These are phyloP conservation scores for Anolis carolinensis DNA, from an alignment of 2,113 vertebrate genomes.

Conservation along the genomic window DNA sequence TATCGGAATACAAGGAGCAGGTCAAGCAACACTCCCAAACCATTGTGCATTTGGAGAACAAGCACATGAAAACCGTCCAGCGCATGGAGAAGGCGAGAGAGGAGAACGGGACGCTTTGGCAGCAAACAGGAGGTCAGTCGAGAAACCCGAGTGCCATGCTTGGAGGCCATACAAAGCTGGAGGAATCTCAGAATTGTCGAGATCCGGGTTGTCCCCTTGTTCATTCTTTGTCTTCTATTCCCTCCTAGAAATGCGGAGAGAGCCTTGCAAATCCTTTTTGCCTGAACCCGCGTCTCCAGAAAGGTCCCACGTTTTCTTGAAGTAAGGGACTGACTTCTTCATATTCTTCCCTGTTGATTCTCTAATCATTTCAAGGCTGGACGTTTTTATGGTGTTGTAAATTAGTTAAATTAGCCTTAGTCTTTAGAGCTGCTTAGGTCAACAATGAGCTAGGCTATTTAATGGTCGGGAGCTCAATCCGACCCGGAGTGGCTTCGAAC, in stretches of 20 bases:
- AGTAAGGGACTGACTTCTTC: slow-evolving; percentile 32
- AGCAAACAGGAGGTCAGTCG: slow-evolving; percentile 65
- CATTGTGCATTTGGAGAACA: slow-evolving; percentile 77
- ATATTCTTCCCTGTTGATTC: rapidly evolving
- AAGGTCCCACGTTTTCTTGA: neutral
- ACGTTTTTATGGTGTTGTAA: too few relatives aligned
- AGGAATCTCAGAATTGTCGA: rapidly evolving
- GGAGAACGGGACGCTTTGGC: slow-evolving; percentile 55
- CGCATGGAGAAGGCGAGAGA: slow-evolving; percentile 60
- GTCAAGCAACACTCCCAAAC: slow-evolving; percentile 81
- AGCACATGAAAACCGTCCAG: slow-evolving; percentile 57
- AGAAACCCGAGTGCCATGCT: too few relatives aligned
- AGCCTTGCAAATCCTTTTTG: rapidly evolving
- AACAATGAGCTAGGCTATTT: too few relatives aligned
- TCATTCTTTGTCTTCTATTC: neutral
- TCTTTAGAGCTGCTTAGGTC: too few relatives aligned
- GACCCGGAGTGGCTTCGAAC: too few relatives aligned
- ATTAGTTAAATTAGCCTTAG: too few relatives aligned
- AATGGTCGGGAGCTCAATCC: too few relatives aligned
- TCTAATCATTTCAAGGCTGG: too few relatives aligned
- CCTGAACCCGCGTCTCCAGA: neutral
- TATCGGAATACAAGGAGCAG: slow-evolving; percentile 77
- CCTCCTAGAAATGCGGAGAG: slow-evolving; percentile 21
- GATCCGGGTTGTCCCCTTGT: neutral
- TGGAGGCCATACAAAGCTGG: too few relatives aligned